Base-by-base conservation (phyloP, 1,140 invertebrate genomes). In the Hormaphis cornu region DNA sequence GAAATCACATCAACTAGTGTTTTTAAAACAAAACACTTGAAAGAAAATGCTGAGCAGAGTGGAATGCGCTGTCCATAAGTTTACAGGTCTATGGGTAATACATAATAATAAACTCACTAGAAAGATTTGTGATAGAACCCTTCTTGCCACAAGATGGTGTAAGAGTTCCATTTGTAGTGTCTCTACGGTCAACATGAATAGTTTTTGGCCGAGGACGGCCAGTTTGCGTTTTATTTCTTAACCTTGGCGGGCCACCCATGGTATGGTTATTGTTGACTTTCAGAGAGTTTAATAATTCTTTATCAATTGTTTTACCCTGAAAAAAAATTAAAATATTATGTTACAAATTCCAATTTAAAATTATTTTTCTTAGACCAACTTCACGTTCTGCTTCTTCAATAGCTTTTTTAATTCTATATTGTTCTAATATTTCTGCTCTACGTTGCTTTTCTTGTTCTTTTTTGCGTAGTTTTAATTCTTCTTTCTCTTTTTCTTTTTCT, bases 371-470 rank as follows among this genome's bases (percentile, higher is more conserved):
- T n/a, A n/a, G n/a, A 33, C 52, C 12, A 59, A 69, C 90, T 82
- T 93, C 90, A 81, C 89, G 82, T 76, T 95, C 90, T 46, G 90
- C 89, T 81, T 95, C 92, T 79, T 95, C 91, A 66, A 91, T 86
- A 46, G 90, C 89, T 80, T 98, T 98, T 76, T 96, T 93, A 73
- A 96, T 83, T 80, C 94, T 92, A 80, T 98, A 93, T 77, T 95
- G 89, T 77, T 96, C 92, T 72, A 97, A 84, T 78, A 98, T 98
- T 71, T 83, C 83, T 71, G 93, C 88, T 71, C 95, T 80, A 73
- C 92, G 83, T 37, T 87, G 83, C 75, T 87, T 87, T 77, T 97
- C 94, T 76, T 97, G 93, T 73, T 93, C 89, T 78, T 94, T 95
- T 76, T 95, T 93, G 54, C 87, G 83, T 44, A 85, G 82, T 73